These are phyloP conservation scores for Larimichthys polyactis DNA, from an alignment of 2,113 vertebrate genomes.

Conservation along the genomic window DNA sequence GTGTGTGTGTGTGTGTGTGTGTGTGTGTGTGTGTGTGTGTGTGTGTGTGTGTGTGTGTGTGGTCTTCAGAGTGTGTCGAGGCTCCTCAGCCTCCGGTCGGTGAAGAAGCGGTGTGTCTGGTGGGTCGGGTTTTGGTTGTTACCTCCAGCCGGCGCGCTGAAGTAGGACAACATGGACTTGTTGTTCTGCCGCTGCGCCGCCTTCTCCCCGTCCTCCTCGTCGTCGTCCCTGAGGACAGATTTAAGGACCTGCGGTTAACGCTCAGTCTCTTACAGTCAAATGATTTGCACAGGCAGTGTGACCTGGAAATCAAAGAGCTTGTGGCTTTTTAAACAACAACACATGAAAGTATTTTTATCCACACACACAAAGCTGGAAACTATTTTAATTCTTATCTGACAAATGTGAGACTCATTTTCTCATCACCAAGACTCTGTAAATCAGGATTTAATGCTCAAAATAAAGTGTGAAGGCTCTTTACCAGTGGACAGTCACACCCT, in stretches of 20 bases:
- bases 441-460: constrained; percentile 3
- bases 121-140: constrained; percentile 39
- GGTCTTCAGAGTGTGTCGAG: constrained; percentile 77
- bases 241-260: constrained; percentile 5
- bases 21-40: background rate
- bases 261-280: constrained; percentile 22
- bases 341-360: background rate
- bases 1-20: background rate
- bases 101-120: constrained; percentile 88
- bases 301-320: constrained; percentile 13
- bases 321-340: constrained; percentile 18
- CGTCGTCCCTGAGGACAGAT: constrained; percentile 85
- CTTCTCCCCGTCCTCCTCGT: constrained; percentile 80
- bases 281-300: constrained; percentile 41
- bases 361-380: background rate
- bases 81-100: constrained; percentile 86
- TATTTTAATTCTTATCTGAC: background rate
- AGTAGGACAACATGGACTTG: constrained; percentile 85
- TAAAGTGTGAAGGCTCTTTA: constrained; percentile 47
- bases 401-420: background rate
- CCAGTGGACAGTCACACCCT: constrained; percentile 86
- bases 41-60: background rate
- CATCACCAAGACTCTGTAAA: background rate
- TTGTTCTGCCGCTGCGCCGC: constrained; percentile 79
- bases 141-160: constrained; percentile 67